Conservation (phyloP, 2,888 invertebrate genomes). For the Globia sparganii region DNA sequence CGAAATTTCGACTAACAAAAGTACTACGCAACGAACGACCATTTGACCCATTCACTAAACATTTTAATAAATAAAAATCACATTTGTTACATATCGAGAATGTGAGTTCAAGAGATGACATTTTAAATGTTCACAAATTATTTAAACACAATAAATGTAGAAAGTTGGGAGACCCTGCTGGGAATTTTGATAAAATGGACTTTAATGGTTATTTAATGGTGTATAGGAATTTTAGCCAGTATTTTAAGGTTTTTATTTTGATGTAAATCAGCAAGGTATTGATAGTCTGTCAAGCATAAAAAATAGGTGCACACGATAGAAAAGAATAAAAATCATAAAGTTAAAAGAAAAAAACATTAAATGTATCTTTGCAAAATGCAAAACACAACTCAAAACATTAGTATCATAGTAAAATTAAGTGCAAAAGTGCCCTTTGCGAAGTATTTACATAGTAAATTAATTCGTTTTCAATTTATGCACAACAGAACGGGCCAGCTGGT, state of each 20-base stretch:
- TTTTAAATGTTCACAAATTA: slow-evolving; percentile 56
- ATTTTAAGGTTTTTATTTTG: slow-evolving; percentile 8
- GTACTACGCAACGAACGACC: slow-evolving; percentile 41
- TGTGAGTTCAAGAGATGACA: slow-evolving; percentile 49
- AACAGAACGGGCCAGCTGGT: slow-evolving; percentile 59
- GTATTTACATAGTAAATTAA: slow-evolving; percentile 72
- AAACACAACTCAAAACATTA: slow-evolving; percentile 34
- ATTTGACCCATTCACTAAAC: slow-evolving; percentile 36
- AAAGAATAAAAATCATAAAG: too few species aligned
- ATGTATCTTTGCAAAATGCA: slow-evolving; percentile 9
- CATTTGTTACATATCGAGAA: slow-evolving; percentile 50
- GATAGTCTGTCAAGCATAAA: neutral
- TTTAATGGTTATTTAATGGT: slow-evolving; percentile 22
- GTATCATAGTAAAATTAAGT: slow-evolving; percentile 47
- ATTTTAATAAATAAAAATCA: slow-evolving; percentile 60
- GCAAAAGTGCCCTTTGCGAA: slow-evolving; percentile 49
- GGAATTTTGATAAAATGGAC: slow-evolving; percentile 47
- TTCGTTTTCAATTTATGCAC: slow-evolving; percentile 64
- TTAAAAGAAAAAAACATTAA: neutral
- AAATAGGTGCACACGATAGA: neutral
- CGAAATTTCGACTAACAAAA: slow-evolving; percentile 50
- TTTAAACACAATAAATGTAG: slow-evolving; percentile 48
- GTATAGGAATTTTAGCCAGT: slow-evolving; percentile 33
- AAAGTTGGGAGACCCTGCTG: slow-evolving; percentile 53
- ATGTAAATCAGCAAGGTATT: neutral